A percentile compares a stretch with the other conserved stretches of the same genome.
phyloP scores from a whole-genome alignment of 2,888 invertebrate genomes.

The Tromatobia lineatoria region DNA sequence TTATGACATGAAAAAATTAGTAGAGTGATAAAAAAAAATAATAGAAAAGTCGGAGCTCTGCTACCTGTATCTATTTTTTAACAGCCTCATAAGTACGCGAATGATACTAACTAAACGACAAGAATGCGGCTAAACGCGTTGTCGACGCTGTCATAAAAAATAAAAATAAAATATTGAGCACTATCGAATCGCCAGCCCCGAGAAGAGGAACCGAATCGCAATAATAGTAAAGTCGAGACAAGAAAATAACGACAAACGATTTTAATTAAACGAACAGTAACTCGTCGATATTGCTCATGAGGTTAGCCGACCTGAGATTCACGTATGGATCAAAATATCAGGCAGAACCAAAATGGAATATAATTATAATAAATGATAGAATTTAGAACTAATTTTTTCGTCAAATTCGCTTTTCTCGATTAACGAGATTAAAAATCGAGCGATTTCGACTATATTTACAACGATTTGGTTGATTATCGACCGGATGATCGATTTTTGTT shows the following conservation, averaged over 20 bases:
- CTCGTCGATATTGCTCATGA: not conserved
- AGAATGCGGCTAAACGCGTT: conserved; percentile 32
- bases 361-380: not conserved
- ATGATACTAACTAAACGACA: conserved; percentile 68
- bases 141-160: conserved; percentile 30
- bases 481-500: conserved; percentile 38
- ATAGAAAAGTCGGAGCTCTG: conserved; percentile 2
- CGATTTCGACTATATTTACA: conserved; percentile 71
- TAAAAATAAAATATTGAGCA: conserved; percentile 41
- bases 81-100: conserved; percentile 73
- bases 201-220: not conserved
- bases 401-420: conserved; percentile 9
- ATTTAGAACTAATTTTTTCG: conserved; percentile 34
- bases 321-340: not conserved
- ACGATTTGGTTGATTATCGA: conserved; percentile 68
- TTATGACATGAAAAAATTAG: not conserved
- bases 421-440: conserved; percentile 1
- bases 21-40: not conserved
- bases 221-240: not conserved
- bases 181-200: conserved; percentile 19
- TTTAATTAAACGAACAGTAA: not conserved
- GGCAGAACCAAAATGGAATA: conserved; percentile 1
- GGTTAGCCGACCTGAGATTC: not conserved
- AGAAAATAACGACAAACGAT: not conserved
- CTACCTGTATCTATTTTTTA: conserved; percentile 32